Conservation (phyloP, 2,797 vertebrate species). For the Anisognathus igniventris region DNA sequence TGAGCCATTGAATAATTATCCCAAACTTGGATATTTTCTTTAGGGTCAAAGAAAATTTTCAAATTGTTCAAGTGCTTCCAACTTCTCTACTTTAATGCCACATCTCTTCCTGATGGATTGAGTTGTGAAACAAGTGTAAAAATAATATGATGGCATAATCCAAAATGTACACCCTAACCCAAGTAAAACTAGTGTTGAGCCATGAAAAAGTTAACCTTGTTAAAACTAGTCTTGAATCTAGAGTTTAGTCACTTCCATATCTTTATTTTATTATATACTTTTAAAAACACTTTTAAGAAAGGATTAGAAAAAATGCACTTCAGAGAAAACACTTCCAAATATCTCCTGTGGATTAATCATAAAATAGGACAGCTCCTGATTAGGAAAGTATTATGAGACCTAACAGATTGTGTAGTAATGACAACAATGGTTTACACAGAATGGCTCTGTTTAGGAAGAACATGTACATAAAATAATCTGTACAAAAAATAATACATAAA, state of each 20-base stretch:
- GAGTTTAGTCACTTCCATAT: not conserved
- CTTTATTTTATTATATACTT: not conserved
- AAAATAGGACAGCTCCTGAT: conserved; percentile 53
- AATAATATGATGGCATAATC: not conserved
- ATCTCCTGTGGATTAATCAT: conserved; percentile 32
- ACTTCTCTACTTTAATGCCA: not conserved
- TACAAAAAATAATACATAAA: not conserved
- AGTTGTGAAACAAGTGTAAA: not conserved
- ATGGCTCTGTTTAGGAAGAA: not conserved
- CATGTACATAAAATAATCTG: not conserved
- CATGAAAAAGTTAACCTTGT: not conserved
- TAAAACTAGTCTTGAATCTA: not conserved
- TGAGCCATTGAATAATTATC: not conserved
- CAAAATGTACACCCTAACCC: not conserved
- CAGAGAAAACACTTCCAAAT: not conserved
- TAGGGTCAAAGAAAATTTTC: not conserved
- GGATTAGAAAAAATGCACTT: not conserved
- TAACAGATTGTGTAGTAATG: conserved; percentile 6
- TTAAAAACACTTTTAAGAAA: not conserved
- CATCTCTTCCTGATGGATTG: not conserved
- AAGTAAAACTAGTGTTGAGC: not conserved
- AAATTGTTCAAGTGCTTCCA: not conserved
- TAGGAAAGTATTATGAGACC: conserved; percentile 35
- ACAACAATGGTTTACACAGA: conserved; percentile 37
- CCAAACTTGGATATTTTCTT: not conserved